Conservation (phyloP, 2,113 vertebrate genomes). For the Peromyscus polionotus region DNA sequence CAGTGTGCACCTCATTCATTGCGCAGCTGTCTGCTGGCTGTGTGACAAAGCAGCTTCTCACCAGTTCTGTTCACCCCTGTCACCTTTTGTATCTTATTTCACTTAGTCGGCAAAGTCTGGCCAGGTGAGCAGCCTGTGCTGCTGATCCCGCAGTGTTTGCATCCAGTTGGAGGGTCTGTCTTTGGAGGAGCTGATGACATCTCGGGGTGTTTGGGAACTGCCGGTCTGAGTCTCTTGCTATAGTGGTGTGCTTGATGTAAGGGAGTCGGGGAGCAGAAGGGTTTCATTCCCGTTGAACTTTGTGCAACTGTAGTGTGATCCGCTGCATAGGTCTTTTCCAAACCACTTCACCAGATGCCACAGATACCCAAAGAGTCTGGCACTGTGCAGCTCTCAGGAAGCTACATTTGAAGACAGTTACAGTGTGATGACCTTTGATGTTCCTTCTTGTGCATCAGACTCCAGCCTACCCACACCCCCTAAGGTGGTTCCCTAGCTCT, state of each 20-base stretch:
- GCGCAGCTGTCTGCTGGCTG: neutral
- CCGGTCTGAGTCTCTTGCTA: slow-evolving; percentile 38
- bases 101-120: slow-evolving; percentile 31
- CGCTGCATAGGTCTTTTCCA: neutral
- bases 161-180: slow-evolving; percentile 30
- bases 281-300: slow-evolving; percentile 7
- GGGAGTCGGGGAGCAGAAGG: neutral
- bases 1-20: slow-evolving; percentile 10
- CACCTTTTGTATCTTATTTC: slow-evolving; percentile 56
- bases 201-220: neutral
- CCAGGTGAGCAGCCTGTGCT: slow-evolving; percentile 49
- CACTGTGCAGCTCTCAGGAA: neutral
- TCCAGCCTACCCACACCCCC: neutral
- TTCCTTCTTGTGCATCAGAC: neutral
- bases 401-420: neutral
- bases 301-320: neutral
- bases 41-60: neutral
- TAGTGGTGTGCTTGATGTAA: neutral
- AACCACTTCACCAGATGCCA: neutral
- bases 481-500: neutral
- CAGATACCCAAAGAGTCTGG: neutral
- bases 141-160: slow-evolving; percentile 57
- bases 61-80: neutral
- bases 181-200: slow-evolving; percentile 44
- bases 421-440: neutral